phyloP scores from a whole-genome alignment of 1,140 invertebrate genomes.

The Drosophila erecta region DNA sequence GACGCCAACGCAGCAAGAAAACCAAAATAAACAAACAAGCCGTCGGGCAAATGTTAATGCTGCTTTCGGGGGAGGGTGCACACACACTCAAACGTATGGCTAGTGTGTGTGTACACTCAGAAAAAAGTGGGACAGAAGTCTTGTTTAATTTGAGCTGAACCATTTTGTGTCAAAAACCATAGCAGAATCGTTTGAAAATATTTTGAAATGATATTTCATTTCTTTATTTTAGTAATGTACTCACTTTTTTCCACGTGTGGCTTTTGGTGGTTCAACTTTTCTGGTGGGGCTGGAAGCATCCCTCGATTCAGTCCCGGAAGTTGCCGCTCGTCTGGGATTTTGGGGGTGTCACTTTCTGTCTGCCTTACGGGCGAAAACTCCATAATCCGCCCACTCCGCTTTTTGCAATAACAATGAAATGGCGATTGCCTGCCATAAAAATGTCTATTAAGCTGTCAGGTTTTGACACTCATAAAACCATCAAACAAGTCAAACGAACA shows the following conservation, averaged over 20 bases:
- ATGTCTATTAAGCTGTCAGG: slow-evolving; percentile 75
- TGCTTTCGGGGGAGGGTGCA: slow-evolving; percentile 26
- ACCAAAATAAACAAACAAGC: slow-evolving; percentile 41
- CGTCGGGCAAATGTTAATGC: slow-evolving; percentile 11
- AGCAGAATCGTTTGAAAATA: neutral
- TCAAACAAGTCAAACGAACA: slow-evolving; percentile 82
- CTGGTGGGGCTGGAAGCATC: slow-evolving; percentile 42
- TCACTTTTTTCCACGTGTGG: neutral
- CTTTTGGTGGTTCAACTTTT: slow-evolving; percentile 14
- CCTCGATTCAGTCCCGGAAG: slow-evolving; percentile 34
- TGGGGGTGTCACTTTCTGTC: slow-evolving; percentile 4
- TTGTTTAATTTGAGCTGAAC: neutral
- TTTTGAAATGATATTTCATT: neutral
- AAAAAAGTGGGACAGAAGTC: neutral
- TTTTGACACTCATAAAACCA: slow-evolving; percentile 80
- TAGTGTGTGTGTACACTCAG: slow-evolving; percentile 1
- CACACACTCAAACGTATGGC: slow-evolving; percentile 7
- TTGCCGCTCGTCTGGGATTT: slow-evolving; percentile 4
- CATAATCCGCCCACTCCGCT: slow-evolving; percentile 1
- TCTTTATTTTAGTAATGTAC: neutral
- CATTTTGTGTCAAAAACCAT: no score
- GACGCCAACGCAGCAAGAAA: slow-evolving; percentile 12
- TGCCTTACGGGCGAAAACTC: slow-evolving; percentile 7
- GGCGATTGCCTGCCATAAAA: slow-evolving; percentile 64
- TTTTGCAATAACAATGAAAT: slow-evolving; percentile 62